Evolutionary conservation across 2,113 vertebrate genomes (phyloP).

Genomic region (Campylomormyrus numenius): DNA sequence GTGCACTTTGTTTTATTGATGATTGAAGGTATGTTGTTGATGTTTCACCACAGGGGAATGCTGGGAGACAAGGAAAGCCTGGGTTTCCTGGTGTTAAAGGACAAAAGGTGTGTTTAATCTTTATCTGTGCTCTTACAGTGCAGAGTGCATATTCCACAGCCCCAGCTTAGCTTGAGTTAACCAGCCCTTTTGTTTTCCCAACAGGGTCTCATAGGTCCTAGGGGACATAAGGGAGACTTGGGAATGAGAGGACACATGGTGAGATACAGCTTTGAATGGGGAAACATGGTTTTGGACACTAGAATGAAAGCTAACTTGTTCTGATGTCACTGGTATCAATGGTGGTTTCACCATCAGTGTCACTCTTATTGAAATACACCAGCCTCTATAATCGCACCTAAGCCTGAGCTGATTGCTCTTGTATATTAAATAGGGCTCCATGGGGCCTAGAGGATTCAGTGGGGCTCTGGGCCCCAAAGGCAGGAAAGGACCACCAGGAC

Average conservation of each 20-base stretch:
- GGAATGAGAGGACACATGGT: slow-evolving; percentile 45
- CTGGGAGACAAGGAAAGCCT: slow-evolving; percentile 41
- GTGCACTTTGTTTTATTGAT: not conserved
- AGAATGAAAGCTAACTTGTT: not conserved
- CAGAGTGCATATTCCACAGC: not conserved
- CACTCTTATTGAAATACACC: not conserved
- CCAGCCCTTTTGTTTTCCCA: not conserved
- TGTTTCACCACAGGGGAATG: slow-evolving; percentile 45
- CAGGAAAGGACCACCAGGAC: slow-evolving; percentile 44
- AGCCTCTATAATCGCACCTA: not conserved
- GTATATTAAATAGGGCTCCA: slow-evolving; percentile 39
- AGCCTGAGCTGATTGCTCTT: not conserved
- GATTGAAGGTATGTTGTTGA: not conserved
- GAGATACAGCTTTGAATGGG: slow-evolving; percentile 1
- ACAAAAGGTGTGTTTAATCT: slow-evolving; percentile 36
- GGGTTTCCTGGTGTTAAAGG: slow-evolving; percentile 45
- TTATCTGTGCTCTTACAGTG: not conserved
- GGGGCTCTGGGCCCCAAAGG: slow-evolving; percentile 53
- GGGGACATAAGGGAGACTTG: slow-evolving; percentile 47
- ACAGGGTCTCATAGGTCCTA: slow-evolving; percentile 42
- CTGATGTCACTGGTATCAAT: not conserved
- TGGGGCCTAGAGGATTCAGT: slow-evolving; percentile 41
- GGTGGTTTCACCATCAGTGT: not conserved
- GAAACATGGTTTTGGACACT: not conserved
- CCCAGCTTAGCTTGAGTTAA: not conserved